A percentile compares a stretch with the other conserved stretches of the same genome.
phyloP scores from a whole-genome alignment of 2,797 vertebrate genomes.

The Vireo griseus region DNA sequence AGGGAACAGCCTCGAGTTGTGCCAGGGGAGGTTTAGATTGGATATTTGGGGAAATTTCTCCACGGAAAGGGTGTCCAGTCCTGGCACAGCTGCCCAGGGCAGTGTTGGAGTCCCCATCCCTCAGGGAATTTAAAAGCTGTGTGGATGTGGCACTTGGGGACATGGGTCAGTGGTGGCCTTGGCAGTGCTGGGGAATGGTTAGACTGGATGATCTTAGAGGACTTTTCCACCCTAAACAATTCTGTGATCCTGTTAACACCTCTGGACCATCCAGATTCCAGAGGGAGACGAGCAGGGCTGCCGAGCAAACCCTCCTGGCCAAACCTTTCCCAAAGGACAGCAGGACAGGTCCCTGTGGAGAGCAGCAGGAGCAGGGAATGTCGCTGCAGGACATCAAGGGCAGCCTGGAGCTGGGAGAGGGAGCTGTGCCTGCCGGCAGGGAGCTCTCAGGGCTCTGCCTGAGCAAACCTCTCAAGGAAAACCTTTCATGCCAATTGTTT shows the following conservation, averaged over 20 bases:
- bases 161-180: not conserved
- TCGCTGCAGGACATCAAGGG: fast-evolving
- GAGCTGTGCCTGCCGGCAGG: not conserved
- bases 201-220: fast-evolving
- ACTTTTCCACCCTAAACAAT: not conserved
- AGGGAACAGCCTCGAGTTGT: fast-evolving
- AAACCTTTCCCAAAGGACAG: fast-evolving
- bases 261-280: not conserved
- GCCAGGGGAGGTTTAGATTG: fast-evolving
- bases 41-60: not conserved
- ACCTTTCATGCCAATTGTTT: fast-evolving
- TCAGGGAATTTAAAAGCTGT: fast-evolving
- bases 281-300: fast-evolving
- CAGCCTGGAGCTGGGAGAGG: fast-evolving
- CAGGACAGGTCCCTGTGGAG: fast-evolving
- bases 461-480: not conserved
- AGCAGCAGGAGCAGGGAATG: not conserved
- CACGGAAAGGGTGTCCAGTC: fast-evolving
- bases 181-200: not conserved
- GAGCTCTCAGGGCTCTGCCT: not conserved
- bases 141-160: not conserved
- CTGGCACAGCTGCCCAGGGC: not conserved
- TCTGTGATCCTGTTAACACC: not conserved
- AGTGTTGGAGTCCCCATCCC: not conserved
- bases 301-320: fast-evolving